Percentiles rank a stretch among this genome's conserved stretches.
Conservation (phyloP, 2,113 vertebrate genomes). For the Pristiophorus japonicus region DNA sequence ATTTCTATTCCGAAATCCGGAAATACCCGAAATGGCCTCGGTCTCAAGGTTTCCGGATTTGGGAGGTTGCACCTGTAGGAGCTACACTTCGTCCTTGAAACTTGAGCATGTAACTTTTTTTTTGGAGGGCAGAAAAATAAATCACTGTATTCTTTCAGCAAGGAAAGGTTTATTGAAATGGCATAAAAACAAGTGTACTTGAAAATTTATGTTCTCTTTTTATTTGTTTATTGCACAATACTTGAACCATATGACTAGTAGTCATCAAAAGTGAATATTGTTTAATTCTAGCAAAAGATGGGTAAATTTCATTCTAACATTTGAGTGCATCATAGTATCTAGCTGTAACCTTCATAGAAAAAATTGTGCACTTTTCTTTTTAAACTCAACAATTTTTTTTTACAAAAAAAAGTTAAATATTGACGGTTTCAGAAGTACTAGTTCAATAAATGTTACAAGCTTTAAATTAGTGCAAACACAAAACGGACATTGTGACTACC, state of each 20-base stretch:
- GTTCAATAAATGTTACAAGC: not conserved
- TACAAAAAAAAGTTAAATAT: not conserved
- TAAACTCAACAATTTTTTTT: not conserved
- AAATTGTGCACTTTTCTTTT: not conserved
- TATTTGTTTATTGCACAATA: not conserved
- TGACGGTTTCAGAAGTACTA: not conserved
- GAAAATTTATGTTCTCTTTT: not conserved
- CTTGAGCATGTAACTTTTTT: not conserved
- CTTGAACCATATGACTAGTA: not conserved
- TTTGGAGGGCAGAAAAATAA: not conserved
- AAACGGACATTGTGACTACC: not conserved
- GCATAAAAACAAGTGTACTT: not conserved
- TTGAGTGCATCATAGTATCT: not conserved
- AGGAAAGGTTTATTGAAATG: constrained; percentile 5
- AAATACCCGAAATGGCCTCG: too few species aligned
- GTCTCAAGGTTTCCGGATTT: too few species aligned
- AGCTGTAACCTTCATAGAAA: not conserved
- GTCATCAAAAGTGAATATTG: not conserved
- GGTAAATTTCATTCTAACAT: not conserved
- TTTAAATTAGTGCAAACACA: not conserved
- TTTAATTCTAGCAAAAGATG: too few species aligned
- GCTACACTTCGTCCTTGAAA: not conserved
- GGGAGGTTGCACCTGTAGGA: too few species aligned
- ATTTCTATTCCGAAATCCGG: too few species aligned
- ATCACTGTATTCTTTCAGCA: not conserved